These are phyloP conservation scores for Cheilosia scutellata DNA, from an alignment of 2,888 invertebrate species.

Conservation along the genomic window DNA sequence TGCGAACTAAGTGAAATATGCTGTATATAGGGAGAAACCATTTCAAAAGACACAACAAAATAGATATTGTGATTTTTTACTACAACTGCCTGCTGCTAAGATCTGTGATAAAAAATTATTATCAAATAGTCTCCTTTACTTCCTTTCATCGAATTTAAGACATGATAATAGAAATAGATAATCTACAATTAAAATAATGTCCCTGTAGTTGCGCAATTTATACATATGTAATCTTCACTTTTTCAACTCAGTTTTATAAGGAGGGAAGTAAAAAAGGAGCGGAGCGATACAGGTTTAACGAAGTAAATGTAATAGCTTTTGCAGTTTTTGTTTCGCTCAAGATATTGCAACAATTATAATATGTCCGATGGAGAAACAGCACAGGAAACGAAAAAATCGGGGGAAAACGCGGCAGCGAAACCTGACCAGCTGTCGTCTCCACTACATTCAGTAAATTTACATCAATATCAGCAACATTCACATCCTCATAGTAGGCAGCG, in stretches of 20 bases:
- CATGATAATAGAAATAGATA: neutral
- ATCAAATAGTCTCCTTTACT: neutral
- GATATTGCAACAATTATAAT: conserved; percentile 20
- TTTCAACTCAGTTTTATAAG: neutral
- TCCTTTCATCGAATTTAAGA: conserved; percentile 1
- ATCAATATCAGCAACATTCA: conserved; percentile 22
- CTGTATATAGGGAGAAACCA: neutral
- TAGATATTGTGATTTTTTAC: conserved; percentile 11
- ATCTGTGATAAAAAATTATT: conserved; percentile 36
- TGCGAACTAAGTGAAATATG: neutral
- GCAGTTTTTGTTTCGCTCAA: neutral
- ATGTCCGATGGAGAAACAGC: conserved; percentile 71
- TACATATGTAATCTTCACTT: neutral
- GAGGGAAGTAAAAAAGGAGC: neutral
- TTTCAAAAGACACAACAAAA: neutral
- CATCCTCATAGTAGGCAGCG: conserved; percentile 18
- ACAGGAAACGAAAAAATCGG: conserved; percentile 62
- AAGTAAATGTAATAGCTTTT: neutral
- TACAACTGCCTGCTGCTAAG: conserved; percentile 15
- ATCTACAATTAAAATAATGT: neutral
- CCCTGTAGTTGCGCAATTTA: neutral
- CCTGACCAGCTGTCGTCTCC: conserved; percentile 3
- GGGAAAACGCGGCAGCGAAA: conserved; percentile 35
- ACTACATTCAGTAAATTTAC: neutral
- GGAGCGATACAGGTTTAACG: neutral